Base-by-base conservation (phyloP, 1,140 invertebrate species). In the Pinna nobilis region DNA sequence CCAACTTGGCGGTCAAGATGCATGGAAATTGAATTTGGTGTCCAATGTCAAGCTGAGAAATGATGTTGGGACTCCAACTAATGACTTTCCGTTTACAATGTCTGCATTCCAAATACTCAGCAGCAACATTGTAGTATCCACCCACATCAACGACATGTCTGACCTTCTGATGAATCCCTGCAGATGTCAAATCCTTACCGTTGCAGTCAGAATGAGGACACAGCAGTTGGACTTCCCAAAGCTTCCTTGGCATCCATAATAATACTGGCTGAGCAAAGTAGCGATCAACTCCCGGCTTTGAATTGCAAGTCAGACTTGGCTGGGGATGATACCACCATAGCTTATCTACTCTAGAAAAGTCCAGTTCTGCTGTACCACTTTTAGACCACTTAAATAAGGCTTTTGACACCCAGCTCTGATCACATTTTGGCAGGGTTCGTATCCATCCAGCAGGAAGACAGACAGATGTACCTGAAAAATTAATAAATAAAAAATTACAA, bases 261-360 rank as follows among this genome's bases (percentile, higher is more conserved):
- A 64, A 37, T 5, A 64, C 23, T 30, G 18, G 1, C 2, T 23
- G 39, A 3, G 66, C 20, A 33, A 69, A 57, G 32, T 69, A 59
- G n/a, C 66, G 23, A 30, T 69, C 37, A 18, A 39, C 9, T 4
- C 51, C 3, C 7, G 50, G 50, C n/a, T 18, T 28, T 18, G 23
- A 23, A 20, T 18, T 39, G 11, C 23, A 28, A 3, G 30, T 18
- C 28, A 39, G 15, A 0, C 50, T 23, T 5, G 65, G 50, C 18
- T 33, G 65, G 3, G 51, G 65, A 15, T 30, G 65, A 39, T 57
- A 68, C 25, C 13, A 68, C 50, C 65, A 68, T 5, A 68, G 15
- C 20, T 30, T 50, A 33, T 66, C 39, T 7, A 49, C n/a, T 37
- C 32, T 51, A 30, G 15, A 18, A 2, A 51, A 5, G 32, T 66